Percentiles rank a stretch among this genome's conserved stretches.
Conservation (phyloP, 2,113 vertebrate species). For the Vanacampus margaritifer region DNA sequence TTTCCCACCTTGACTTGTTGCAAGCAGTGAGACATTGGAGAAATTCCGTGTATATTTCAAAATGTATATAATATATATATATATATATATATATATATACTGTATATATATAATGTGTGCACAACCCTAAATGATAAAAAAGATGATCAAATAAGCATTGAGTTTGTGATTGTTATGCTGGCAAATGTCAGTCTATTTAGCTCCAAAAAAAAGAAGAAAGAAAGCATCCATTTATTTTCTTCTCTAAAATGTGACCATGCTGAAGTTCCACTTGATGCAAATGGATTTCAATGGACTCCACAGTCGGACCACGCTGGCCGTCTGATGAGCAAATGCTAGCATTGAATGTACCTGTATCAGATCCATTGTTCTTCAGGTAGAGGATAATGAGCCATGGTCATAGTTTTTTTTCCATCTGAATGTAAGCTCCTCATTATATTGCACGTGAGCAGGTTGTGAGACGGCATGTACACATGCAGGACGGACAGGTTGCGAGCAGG, state of each 20-base stretch:
- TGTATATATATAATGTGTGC: conserved; percentile 46
- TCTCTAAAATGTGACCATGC: conserved; percentile 11
- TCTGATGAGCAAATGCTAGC: conserved; percentile 55
- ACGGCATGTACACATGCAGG: conserved; percentile 34
- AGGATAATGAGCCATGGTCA: conserved; percentile 71
- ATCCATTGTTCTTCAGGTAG: conserved; percentile 66
- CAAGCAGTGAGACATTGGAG: conserved; percentile 22
- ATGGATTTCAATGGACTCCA: conserved; percentile 23
- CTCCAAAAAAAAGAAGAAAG: conserved; percentile 7
- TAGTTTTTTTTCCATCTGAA: conserved; percentile 59
- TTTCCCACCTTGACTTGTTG: conserved; percentile 33
- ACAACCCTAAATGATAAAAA: conserved; percentile 35
- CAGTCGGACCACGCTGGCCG: conserved; percentile 14
- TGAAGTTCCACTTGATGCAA: conserved; percentile 26
- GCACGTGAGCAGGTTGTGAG: background rate
- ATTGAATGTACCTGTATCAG: conserved; percentile 71
- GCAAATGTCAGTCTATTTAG: conserved; percentile 42
- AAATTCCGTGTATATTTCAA: conserved; percentile 48
- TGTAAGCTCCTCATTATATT: conserved; percentile 52
- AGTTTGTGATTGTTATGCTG: conserved; percentile 54
- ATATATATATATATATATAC: conserved; percentile 22
- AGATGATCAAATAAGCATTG: conserved; percentile 36
- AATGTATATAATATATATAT: conserved; percentile 28
- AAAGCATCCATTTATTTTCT: conserved; percentile 3
- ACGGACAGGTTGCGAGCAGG: conserved; percentile 3